phyloP scores from a whole-genome alignment of 2,888 invertebrate genomes.

The Diploptera punctata region DNA sequence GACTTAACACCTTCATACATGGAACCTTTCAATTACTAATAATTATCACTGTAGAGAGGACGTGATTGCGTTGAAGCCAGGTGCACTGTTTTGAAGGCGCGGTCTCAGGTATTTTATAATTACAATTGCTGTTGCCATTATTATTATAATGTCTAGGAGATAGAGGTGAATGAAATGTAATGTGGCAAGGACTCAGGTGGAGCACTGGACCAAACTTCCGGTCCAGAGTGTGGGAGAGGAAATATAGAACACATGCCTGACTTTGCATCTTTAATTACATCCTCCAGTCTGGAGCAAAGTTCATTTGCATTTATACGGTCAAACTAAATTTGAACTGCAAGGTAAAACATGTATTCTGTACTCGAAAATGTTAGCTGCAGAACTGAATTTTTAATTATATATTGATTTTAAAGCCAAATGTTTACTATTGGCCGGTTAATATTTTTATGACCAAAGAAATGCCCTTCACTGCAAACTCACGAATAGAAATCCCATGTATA shows the following conservation, averaged over 20 bases:
- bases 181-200: neutral
- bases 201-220: constrained; percentile 8
- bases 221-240: neutral
- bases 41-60: neutral
- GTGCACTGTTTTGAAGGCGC: neutral
- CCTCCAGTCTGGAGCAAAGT: too few relatives aligned
- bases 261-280: neutral
- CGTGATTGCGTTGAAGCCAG: neutral
- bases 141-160: neutral
- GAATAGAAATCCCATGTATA: too few relatives aligned
- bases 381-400: too few relatives aligned
- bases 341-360: too few relatives aligned
- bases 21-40: neutral
- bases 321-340: too few relatives aligned
- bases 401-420: too few relatives aligned
- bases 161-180: constrained; percentile 10
- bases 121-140: neutral
- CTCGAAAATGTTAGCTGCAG: too few relatives aligned
- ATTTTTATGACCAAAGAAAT: too few relatives aligned
- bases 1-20: too few relatives aligned
- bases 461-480: too few relatives aligned
- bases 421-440: too few relatives aligned
- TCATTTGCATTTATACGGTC: too few relatives aligned
- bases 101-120: neutral
- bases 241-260: neutral